Evolutionary conservation across 2,888 invertebrate genomes (phyloP), one percentile per base, ranked within the genome.

Genomic region (Drosophila atroscutellata): DNA sequence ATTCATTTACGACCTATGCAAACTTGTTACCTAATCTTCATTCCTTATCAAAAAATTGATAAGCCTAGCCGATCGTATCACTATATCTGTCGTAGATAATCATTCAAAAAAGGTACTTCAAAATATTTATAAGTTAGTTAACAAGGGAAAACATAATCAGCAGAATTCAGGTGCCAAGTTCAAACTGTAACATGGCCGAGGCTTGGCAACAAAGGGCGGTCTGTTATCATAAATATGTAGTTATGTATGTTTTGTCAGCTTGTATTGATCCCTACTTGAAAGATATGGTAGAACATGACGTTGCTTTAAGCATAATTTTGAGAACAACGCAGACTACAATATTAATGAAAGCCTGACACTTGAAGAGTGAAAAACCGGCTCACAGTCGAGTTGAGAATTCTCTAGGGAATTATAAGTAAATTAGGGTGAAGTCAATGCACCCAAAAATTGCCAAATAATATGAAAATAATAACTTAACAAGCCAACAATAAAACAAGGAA

Each of bases 371-470:
- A 30, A 37, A 20, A 49, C 26, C 26, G 34, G 37, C 49, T 37
- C 28, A 64, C 54, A 42, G 18, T 36, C 6, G 20, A 50, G 15
- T 30, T 49, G 20, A 15, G 18, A 39, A 7, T 9, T 34, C 13
- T 3, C 1, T 11, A 36, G 3, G n/a, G 6, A 5, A 50, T 66
- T 66, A 66, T 36, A 66, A 45, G 24, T 51, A 20, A 50, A 66
- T 57, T 42, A 37, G 26, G 20, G 36, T 2, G 37, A 20, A 20
- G 58, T 37, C 67, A 68, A 64, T 26, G 45, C 3, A 32, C 42
- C 3, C 18, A 30, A 32, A 55, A 56, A 67, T 52, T 67, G 15
- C 28, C 9, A 39, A 66, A 56, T 42, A 64, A 67, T 68, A 24
- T 26, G 11, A 26, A 36, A 34, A 28, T 37, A 58, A 67, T 67